Evolutionary conservation across 2,797 vertebrate species (phyloP).

Genomic region (Bovichtus diacanthus): DNA sequence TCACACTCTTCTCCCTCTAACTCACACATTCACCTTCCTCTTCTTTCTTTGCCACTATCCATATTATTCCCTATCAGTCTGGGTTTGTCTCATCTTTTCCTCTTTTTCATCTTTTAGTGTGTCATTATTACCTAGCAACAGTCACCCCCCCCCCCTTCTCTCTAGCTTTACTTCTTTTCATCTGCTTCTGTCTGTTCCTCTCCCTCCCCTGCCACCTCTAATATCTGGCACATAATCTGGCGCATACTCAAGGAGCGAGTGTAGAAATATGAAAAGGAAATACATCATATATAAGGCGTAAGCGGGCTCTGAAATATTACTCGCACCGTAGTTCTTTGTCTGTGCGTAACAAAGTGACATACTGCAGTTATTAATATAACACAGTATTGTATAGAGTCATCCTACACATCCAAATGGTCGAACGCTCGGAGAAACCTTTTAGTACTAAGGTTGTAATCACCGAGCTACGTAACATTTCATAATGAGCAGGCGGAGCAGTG

Average conservation of each 20-base stretch:
- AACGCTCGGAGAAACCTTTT: constrained; percentile 23
- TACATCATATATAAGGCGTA: constrained; percentile 42
- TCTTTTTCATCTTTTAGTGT: constrained; percentile 37
- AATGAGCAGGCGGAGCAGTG: constrained; percentile 32
- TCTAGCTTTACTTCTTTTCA: constrained; percentile 39
- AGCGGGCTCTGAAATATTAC: constrained; percentile 48
- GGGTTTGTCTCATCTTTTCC: constrained; percentile 25
- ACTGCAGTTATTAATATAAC: constrained; percentile 22
- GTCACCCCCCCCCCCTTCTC: neutral
- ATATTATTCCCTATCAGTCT: constrained; percentile 18
- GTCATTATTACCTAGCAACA: constrained; percentile 62
- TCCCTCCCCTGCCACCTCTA: constrained; percentile 49
- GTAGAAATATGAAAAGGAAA: constrained; percentile 57
- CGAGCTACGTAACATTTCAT: constrained; percentile 4
- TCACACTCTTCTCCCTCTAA: constrained; percentile 11
- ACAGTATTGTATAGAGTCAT: neutral
- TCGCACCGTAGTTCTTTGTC: constrained; percentile 26
- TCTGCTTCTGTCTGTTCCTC: constrained; percentile 49
- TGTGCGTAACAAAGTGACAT: constrained; percentile 23
- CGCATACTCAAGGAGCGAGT: constrained; percentile 37
- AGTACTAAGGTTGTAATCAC: constrained; percentile 8
- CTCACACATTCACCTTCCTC: neutral
- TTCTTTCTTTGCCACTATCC: constrained; percentile 1
- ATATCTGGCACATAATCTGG: constrained; percentile 65
- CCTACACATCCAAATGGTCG: neutral